These are phyloP conservation scores for Frankliniella intonsa DNA, from an alignment of 2,888 invertebrate species.

Conservation along the genomic window DNA sequence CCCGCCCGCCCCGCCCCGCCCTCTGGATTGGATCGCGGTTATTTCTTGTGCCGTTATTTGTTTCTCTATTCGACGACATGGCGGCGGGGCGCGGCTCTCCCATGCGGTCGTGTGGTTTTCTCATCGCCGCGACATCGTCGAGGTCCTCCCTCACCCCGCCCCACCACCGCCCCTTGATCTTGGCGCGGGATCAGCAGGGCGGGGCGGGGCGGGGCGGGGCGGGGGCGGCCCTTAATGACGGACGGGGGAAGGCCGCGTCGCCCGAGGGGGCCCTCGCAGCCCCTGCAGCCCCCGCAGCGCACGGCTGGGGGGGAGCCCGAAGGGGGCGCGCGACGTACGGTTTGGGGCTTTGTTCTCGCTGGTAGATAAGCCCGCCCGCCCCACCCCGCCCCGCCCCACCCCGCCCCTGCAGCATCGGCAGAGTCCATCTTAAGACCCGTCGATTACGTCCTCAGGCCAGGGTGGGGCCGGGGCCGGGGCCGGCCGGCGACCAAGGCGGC, in stretches of 20 bases:
- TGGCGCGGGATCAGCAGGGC: not conserved
- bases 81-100: too few relatives aligned
- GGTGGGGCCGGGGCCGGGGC: not conserved
- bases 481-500: not conserved
- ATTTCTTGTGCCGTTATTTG: too few relatives aligned
- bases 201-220: not conserved
- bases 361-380: not conserved
- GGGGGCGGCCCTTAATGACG: not conserved
- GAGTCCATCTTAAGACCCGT: not conserved
- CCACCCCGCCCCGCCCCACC: not conserved
- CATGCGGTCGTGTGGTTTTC: too few relatives aligned
- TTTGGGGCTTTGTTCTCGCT: slow-evolving; percentile 8
- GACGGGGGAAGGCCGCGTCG: not conserved
- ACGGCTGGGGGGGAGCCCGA: not conserved
- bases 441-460: not conserved
- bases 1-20: too few relatives aligned
- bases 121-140: too few relatives aligned
- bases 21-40: too few relatives aligned
- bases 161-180: not conserved
- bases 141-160: not conserved
- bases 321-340: not conserved
- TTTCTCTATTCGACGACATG: too few relatives aligned
- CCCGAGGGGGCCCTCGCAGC: not conserved
- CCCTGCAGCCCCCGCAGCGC: not conserved
- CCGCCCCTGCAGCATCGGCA: not conserved